Evolutionary conservation across 92 coral and sea anemone genomes (phyloP), one percentile per base, ranked within the genome.

Genomic region (Pocillopora meandrina): DNA sequence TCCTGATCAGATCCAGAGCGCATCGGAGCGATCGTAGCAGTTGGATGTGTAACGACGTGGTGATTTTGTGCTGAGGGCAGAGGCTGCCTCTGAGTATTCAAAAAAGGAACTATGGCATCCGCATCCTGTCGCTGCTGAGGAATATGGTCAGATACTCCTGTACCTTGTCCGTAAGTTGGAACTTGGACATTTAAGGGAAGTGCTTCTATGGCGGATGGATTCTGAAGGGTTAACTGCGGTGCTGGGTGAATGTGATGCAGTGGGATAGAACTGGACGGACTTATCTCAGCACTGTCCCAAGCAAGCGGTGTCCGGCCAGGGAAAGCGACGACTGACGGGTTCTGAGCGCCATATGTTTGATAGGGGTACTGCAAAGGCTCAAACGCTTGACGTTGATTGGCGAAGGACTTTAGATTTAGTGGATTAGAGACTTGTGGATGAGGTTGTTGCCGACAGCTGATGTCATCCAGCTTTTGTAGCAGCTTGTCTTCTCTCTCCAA

Each of bases 401-500:
- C 56, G 64, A 70, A 68, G 35, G 83, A 62, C 35, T 82, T 81
- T 80, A 83, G 97, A 36, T 93, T 87, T 55, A 77, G 73, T 2
- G 93, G 89, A 16, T 87, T 88, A 49, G 92, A 85, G 71, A 87
- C 91, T 77, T 90, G 78, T 61, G 88, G 72, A 15, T 61, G 56
- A 60, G 90, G 57, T 18, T 74, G 76, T 64, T 86, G 92, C 61
- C 57, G 55, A 49, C 23, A 80, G 75, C 90, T 89, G 47, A 86
- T 86, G 33, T 90, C 95, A 56, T 91, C 88, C 17, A 92, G 75
- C 69, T 86, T 90, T 62, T 84, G 83, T 19, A 88, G 87, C 56
- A 92, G 82, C 76, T 87, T 85, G 71, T 92, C 90, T 74, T 96
- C 98, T 52, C 90, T 80, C 71, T 94, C 91, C 20, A 90, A 69